These are phyloP conservation scores for Erannis defoliaria DNA, from an alignment of 2,888 invertebrate species.

Conservation along the genomic window DNA sequence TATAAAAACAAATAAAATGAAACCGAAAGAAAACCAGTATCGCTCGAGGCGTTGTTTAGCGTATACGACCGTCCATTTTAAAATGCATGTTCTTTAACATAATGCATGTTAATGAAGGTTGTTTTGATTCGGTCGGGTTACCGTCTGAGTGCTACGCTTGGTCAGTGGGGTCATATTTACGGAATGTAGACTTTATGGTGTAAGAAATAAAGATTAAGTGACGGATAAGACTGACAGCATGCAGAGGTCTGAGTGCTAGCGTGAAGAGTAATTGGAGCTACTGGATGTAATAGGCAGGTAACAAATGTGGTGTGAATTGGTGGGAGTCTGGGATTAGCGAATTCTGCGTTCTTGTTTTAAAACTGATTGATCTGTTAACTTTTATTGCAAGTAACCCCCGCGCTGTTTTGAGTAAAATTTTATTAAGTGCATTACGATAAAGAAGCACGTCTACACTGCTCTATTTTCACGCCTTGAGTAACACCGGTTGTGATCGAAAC, in stretches of 20 bases:
- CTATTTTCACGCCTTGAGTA: too few relatives aligned
- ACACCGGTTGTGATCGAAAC: too few relatives aligned
- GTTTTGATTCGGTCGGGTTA: conserved; percentile 56
- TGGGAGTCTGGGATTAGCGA: conserved; percentile 42
- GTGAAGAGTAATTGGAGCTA: conserved; percentile 72
- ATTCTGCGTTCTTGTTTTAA: conserved; percentile 40
- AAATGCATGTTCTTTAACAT: conserved; percentile 41
- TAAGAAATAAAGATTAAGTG: conserved; percentile 8
- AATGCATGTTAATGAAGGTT: conserved; percentile 37
- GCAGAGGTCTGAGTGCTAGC: conserved; percentile 49
- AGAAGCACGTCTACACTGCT: too few relatives aligned
- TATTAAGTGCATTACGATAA: too few relatives aligned
- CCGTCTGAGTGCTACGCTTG: conserved; percentile 45
- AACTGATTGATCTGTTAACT: background rate
- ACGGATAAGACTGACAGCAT: conserved; percentile 3
- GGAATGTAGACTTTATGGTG: conserved; percentile 34
- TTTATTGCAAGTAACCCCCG: too few relatives aligned
- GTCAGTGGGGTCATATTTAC: conserved; percentile 31
- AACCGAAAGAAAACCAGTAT: conserved; percentile 43
- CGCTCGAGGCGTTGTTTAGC: conserved; percentile 52
- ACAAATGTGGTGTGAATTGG: conserved; percentile 74
- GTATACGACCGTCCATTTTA: conserved; percentile 54
- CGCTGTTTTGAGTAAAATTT: too few relatives aligned
- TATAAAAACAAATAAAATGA: conserved; percentile 39
- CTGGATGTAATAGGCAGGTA: conserved; percentile 60